A percentile compares a stretch with the other conserved stretches of the same genome.
Evolutionary conservation across 2,888 invertebrate species (phyloP).

Genomic region (Coleophora flavipennella): DNA sequence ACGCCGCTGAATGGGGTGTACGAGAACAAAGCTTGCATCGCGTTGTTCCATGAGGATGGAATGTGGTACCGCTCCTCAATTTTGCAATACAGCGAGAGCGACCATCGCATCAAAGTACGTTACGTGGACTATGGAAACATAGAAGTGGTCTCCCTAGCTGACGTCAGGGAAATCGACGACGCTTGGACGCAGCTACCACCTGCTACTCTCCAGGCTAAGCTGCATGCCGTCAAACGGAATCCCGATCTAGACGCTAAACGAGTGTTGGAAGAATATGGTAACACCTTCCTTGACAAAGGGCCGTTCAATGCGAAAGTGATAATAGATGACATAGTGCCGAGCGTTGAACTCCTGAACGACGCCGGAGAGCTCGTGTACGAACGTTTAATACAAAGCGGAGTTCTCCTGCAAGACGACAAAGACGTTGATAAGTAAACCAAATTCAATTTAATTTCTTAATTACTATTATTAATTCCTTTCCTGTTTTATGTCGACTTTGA

Average conservation of each 20-base stretch:
- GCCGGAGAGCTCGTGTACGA: slow-evolving; percentile 36
- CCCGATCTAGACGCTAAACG: slow-evolving; percentile 35
- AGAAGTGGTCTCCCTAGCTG: slow-evolving; percentile 56
- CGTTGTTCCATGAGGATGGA: slow-evolving; percentile 73
- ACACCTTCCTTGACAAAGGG: slow-evolving; percentile 41
- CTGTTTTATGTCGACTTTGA: no score
- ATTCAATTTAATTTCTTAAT: no score
- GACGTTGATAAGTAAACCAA: neutral
- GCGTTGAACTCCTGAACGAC: slow-evolving; percentile 43
- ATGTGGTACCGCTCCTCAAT: slow-evolving; percentile 83
- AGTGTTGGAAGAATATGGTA: slow-evolving; percentile 33
- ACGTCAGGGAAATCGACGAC: slow-evolving; percentile 61
- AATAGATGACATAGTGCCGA: slow-evolving; percentile 22
- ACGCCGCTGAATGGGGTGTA: slow-evolving; percentile 52
- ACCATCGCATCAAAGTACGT: slow-evolving; percentile 69
- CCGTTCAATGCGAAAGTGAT: slow-evolving; percentile 45
- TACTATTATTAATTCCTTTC: no score
- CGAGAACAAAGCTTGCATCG: slow-evolving; percentile 75
- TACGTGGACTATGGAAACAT: slow-evolving; percentile 85
- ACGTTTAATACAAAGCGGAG: slow-evolving; percentile 33
- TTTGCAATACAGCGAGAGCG: slow-evolving; percentile 51
- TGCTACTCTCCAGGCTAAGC: slow-evolving; percentile 57
- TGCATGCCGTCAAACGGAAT: slow-evolving; percentile 47
- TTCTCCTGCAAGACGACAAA: slow-evolving; percentile 18
- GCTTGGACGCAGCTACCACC: slow-evolving; percentile 68